Evolutionary conservation across 92 coral and sea anemone genomes (phyloP).

Genomic region (Palythoa caribaeorum): DNA sequence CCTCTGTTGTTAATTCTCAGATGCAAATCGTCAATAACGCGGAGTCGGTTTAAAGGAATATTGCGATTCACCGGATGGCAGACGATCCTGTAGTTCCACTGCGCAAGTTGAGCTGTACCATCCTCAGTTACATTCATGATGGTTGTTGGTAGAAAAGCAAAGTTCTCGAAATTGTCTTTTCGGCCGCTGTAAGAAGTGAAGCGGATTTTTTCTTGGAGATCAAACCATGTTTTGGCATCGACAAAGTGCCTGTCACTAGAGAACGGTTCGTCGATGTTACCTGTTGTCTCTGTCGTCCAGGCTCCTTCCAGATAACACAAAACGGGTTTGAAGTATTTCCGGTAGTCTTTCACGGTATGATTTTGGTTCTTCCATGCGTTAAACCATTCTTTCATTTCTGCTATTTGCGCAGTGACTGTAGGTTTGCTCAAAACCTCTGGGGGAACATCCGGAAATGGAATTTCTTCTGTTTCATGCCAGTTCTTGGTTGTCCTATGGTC

Average conservation of each 20-base stretch:
- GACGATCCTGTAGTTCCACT: constrained; percentile 81
- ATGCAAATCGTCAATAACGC: constrained; percentile 76
- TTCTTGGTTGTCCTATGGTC: constrained; percentile 48
- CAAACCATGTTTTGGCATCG: constrained; percentile 79
- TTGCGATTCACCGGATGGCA: constrained; percentile 76
- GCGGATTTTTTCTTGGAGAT: constrained; percentile 79
- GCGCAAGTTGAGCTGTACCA: constrained; percentile 65
- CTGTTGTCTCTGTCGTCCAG: constrained; percentile 71
- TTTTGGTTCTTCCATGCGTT: constrained; percentile 88
- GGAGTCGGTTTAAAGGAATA: constrained; percentile 73
- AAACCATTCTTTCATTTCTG: constrained; percentile 92
- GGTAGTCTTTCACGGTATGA: constrained; percentile 71
- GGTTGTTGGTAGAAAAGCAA: constrained; percentile 76
- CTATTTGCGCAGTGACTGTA: constrained; percentile 65
- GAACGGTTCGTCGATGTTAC: constrained; percentile 75
- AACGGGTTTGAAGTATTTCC: constrained; percentile 89
- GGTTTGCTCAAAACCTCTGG: constrained; percentile 56
- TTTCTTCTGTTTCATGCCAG: constrained; percentile 68
- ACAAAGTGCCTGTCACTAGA: constrained; percentile 85
- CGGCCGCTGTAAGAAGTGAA: constrained; percentile 82
- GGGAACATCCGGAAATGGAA: constrained; percentile 65
- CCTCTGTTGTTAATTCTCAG: constrained; percentile 51
- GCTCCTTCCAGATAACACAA: constrained; percentile 86
- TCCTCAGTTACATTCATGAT: constrained; percentile 65
- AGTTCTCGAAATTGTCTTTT: constrained; percentile 79